Evolutionary conservation across 2,113 vertebrate genomes (phyloP), one percentile per base, ranked within the genome.

Genomic region (Siphamia tubifer): DNA sequence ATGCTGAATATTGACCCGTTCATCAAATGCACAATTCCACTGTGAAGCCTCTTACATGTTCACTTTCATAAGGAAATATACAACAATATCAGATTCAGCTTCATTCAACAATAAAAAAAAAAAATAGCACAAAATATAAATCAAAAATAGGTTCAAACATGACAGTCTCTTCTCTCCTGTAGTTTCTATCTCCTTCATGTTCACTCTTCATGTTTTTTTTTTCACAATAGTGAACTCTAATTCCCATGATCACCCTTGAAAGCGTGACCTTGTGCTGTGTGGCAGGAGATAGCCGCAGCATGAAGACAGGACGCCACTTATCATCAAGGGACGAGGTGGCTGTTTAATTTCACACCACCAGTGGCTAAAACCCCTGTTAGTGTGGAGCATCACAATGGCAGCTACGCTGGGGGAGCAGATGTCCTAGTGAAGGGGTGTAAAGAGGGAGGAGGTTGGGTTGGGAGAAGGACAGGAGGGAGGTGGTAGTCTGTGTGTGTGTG

Each of bases 281-380:
- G 80, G 81, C 85, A 74, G 82, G 57, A 86, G 83, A 88, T 87
- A 84, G 85, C 77, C 51, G 63, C 74, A 80, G 74, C 86, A 80
- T 83, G 83, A 85, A 83, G 84, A 88, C 83, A 89, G 82, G 81
- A 79, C 68, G 75, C 79, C 78, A 85, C 86, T 89, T 87, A 86
- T 87, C 84, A 85, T 83, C 85, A 85, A 82, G 82, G 79, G 84
- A 87, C 79, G 72, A 80, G 84, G 77, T 81, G 87, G 85, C 88
- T 88, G 87, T 89, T 90, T 91, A 89, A 90, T 91, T 86, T 88
- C 90, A 91, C 87, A 92, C 90, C 79, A 87, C 83, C 85, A 87
- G 83, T 85, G 78, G 81, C 86, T 82, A 79, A 87, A 86, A 86
- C 79, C 81, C 84, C 77, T 77, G 81, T 87, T 90, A 84, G 83